Percentiles rank a stretch among this genome's conserved stretches.
Evolutionary conservation across 2,888 invertebrate species (phyloP).

Genomic region (Sabatieria punctata): DNA sequence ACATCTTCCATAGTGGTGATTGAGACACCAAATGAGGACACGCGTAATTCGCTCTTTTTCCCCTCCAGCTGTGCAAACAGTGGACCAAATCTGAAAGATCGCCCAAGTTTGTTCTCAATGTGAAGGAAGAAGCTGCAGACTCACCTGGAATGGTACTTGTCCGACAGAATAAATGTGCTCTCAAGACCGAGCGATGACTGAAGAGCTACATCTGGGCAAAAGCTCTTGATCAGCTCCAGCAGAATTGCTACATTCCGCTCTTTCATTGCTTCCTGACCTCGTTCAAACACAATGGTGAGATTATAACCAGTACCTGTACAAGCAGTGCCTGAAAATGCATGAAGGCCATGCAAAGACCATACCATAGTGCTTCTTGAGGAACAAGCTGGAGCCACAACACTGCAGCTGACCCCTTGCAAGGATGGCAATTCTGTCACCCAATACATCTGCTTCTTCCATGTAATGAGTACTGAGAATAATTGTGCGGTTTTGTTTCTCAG

Average conservation of each 20-base stretch:
- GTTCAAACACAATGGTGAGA: slow-evolving; percentile 47
- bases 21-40: slow-evolving; percentile 61
- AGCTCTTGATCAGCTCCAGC: slow-evolving; percentile 44
- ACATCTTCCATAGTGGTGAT: slow-evolving; percentile 77
- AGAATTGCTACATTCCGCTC: slow-evolving; percentile 35
- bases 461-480: too few species aligned
- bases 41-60: slow-evolving; percentile 43
- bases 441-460: too few species aligned
- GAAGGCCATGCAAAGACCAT: too few species aligned
- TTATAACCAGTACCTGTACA: slow-evolving; percentile 56
- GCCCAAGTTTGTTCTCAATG: too few species aligned
- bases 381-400: slow-evolving; percentile 52
- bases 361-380: slow-evolving; percentile 63
- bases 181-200: slow-evolving; percentile 58
- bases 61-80: slow-evolving; percentile 52
- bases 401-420: too few species aligned
- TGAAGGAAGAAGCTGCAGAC: too few species aligned
- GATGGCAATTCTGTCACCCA: too few species aligned
- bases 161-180: slow-evolving; percentile 50
- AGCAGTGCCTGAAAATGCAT: too few species aligned
- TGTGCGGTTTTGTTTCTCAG: too few species aligned
- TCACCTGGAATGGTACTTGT: too few species aligned
- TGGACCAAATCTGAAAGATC: too few species aligned
- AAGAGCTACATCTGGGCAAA: slow-evolving; percentile 48
- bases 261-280: slow-evolving; percentile 9